phyloP scores from a whole-genome alignment of 2,888 invertebrate genomes.

The Athripsodes cinereus region DNA sequence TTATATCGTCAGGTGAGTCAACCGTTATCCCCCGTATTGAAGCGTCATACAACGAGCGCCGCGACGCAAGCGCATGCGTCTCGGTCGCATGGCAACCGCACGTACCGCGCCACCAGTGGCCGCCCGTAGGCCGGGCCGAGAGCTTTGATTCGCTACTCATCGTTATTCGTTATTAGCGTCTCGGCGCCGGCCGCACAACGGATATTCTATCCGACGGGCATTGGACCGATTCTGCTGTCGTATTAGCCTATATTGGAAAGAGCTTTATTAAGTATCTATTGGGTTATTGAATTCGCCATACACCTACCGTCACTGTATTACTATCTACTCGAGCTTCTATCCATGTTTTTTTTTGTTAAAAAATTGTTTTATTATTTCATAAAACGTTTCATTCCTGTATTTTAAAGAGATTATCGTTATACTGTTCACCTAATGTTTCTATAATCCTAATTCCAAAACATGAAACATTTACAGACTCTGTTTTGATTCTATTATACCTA shows the following conservation, averaged over 20 bases:
- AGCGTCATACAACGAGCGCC: constrained; percentile 4
- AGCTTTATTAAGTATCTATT: background rate
- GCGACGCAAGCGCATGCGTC: constrained; percentile 27
- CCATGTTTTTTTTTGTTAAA: too few species aligned
- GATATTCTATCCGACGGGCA: constrained; percentile 11
- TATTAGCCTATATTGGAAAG: constrained; percentile 14
- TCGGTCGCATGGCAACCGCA: constrained; percentile 30
- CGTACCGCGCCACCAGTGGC: constrained; percentile 32
- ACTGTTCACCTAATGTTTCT: too few species aligned
- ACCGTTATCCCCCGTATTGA: constrained; percentile 1
- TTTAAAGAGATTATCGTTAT: too few species aligned
- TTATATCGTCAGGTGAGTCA: constrained; percentile 2
- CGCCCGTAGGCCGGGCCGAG: constrained; percentile 23
- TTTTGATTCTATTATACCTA: too few species aligned
- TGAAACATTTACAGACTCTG: too few species aligned
- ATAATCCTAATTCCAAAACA: too few species aligned
- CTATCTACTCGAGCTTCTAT: too few species aligned
- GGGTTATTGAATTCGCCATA: background rate
- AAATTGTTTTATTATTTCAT: too few species aligned
- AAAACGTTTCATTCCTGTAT: too few species aligned
- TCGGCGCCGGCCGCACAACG: constrained; percentile 14
- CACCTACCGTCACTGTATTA: background rate
- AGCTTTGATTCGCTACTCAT: constrained; percentile 23
- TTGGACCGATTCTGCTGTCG: constrained; percentile 1
- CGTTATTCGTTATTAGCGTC: constrained; percentile 17